These are phyloP conservation scores for Fistularia tabacaria DNA, from an alignment of 2,797 vertebrate species.

Conservation along the genomic window DNA sequence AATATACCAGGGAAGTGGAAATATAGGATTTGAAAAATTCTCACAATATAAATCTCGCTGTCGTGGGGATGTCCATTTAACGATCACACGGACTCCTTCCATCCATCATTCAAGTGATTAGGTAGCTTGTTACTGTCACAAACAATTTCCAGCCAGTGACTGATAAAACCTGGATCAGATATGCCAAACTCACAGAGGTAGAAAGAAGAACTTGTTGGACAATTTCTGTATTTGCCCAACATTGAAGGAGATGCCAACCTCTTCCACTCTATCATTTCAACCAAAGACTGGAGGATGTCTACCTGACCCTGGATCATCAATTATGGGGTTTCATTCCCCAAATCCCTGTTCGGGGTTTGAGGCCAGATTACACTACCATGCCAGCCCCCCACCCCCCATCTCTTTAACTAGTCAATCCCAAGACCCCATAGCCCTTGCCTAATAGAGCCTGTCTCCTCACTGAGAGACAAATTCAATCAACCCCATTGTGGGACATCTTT, in stretches of 20 bases:
- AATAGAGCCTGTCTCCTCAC: slow-evolving; percentile 66
- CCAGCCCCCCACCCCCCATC: slow-evolving; percentile 43
- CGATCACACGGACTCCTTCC: slow-evolving; percentile 44
- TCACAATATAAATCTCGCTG: slow-evolving; percentile 48
- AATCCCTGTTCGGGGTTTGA: slow-evolving; percentile 65
- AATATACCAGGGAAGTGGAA: slow-evolving; percentile 32
- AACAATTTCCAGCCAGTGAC: slow-evolving; percentile 56
- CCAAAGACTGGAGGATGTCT: slow-evolving; percentile 55
- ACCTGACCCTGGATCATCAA: slow-evolving; percentile 73
- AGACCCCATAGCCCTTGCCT: slow-evolving; percentile 65
- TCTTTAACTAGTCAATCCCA: slow-evolving; percentile 68
- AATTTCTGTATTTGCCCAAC: slow-evolving; percentile 9
- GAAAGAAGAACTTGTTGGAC: slow-evolving; percentile 25
- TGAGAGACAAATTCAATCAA: slow-evolving; percentile 64
- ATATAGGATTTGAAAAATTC: slow-evolving; percentile 51
- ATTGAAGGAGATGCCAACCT: slow-evolving; percentile 8
- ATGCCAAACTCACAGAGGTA: slow-evolving; percentile 43
- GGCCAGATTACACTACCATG: slow-evolving; percentile 57
- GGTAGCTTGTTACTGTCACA: slow-evolving; percentile 69
- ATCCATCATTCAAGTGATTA: slow-evolving; percentile 71
- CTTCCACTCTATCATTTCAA: slow-evolving; percentile 5
- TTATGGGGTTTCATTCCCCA: slow-evolving; percentile 77
- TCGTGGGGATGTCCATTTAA: slow-evolving; percentile 53
- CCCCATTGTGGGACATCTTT: slow-evolving; percentile 53
- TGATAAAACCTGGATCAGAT: slow-evolving; percentile 55